phyloP scores from a whole-genome alignment of 2,888 invertebrate genomes.

The Epicampocera succincta region DNA sequence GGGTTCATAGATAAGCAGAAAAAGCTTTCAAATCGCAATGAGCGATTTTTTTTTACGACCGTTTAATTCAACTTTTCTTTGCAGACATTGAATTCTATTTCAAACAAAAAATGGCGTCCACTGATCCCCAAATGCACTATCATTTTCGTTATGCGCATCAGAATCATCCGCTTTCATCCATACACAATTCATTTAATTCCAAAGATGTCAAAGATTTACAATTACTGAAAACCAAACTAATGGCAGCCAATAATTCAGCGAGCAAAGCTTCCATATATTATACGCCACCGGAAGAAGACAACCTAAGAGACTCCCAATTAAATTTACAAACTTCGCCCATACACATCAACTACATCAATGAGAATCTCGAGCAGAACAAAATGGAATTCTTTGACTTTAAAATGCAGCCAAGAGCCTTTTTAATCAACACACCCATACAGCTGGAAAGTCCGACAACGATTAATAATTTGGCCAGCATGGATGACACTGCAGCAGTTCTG shows the following conservation, averaged over 20 bases:
- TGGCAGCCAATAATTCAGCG: constrained; percentile 81
- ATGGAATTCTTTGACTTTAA: constrained; percentile 75
- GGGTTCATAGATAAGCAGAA: background rate
- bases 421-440: constrained; percentile 59
- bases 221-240: constrained; percentile 76
- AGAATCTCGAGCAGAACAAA: constrained; percentile 77
- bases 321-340: constrained; percentile 82
- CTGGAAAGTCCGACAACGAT: constrained; percentile 58
- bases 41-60: background rate
- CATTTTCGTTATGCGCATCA: constrained; percentile 41
- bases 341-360: constrained; percentile 82
- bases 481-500: constrained; percentile 62
- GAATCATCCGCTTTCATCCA: constrained; percentile 55
- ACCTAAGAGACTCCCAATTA: constrained; percentile 74
- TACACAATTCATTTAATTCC: constrained; percentile 66
- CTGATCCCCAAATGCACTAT: constrained; percentile 60
- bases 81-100: constrained; percentile 81
- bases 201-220: constrained; percentile 76
- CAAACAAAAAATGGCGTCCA: constrained; percentile 77
- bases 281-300: constrained; percentile 84
- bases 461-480: constrained; percentile 52
- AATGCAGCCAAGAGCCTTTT: constrained; percentile 73
- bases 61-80: constrained; percentile 32
- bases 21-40: background rate
- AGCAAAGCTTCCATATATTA: constrained; percentile 90